Percentiles rank a stretch among this genome's conserved stretches.
phyloP scores from a whole-genome alignment of 2,888 invertebrate genomes.

The Himalopsyche japonica region DNA sequence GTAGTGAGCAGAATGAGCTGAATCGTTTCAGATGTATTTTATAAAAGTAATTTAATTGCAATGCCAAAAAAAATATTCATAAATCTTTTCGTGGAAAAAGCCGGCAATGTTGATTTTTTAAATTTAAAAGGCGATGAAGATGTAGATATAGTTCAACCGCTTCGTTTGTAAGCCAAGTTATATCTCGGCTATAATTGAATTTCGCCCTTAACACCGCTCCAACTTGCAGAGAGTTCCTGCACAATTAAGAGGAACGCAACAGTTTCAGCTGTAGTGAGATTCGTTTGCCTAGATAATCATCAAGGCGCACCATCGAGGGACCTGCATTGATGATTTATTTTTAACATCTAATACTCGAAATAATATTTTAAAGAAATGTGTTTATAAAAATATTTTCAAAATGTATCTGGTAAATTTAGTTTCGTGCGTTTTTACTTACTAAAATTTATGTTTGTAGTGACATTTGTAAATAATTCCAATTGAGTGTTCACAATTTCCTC shows the following conservation, averaged over 20 bases:
- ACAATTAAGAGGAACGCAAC: constrained; percentile 12
- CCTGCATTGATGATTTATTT: background rate
- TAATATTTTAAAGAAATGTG: background rate
- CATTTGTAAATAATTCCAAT: too few relatives aligned
- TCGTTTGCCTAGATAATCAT: background rate
- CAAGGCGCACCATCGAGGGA: background rate
- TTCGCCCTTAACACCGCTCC: background rate
- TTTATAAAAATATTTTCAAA: background rate
- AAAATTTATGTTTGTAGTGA: too few relatives aligned
- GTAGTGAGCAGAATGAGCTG: too few relatives aligned
- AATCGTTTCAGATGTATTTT: too few relatives aligned
- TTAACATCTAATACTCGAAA: background rate
- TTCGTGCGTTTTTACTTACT: too few relatives aligned
- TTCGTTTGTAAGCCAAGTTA: background rate
- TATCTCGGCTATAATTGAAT: background rate
- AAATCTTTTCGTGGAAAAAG: background rate
- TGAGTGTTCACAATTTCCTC: too few relatives aligned
- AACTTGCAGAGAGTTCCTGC: constrained; percentile 12
- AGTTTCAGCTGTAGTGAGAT: background rate
- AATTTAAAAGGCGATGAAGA: background rate
- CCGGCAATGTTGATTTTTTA: background rate
- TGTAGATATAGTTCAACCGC: background rate
- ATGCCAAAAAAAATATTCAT: background rate
- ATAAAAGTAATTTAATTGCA: too few relatives aligned
- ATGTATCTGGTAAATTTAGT: too few relatives aligned